Percentiles rank a stretch among this genome's conserved stretches.
Conservation (phyloP, 2,113 vertebrate species). For the Piliocolobus tephrosceles region DNA sequence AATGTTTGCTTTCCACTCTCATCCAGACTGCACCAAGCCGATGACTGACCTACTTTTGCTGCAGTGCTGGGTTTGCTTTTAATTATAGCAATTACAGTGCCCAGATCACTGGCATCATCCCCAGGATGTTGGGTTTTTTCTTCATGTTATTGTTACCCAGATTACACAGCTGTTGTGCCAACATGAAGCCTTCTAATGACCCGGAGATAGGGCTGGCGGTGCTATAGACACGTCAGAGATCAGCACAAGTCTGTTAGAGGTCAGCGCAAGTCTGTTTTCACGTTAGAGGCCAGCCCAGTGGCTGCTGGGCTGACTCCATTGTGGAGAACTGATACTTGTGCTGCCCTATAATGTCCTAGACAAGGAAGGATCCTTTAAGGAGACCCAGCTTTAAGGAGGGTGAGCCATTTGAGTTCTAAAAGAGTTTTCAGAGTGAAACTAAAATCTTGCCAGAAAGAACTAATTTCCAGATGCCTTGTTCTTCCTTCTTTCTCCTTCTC, state of each 20-base stretch:
- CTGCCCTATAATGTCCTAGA: not conserved
- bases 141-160: constrained; percentile 80
- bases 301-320: not conserved
- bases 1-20: constrained; percentile 63
- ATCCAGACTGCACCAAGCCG: constrained; percentile 67
- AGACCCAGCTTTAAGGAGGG: not conserved
- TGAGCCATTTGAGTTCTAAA: not conserved
- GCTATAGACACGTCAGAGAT: constrained; percentile 3
- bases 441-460: not conserved
- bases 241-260: not conserved
- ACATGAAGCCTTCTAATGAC: constrained; percentile 74
- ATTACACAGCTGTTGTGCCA: constrained; percentile 76
- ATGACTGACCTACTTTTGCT: constrained; percentile 83
- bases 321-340: not conserved
- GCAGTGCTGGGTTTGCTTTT: constrained; percentile 82
- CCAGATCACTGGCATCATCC: constrained; percentile 75
- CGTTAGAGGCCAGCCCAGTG: too few species aligned
- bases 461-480: not conserved
- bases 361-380: not conserved
- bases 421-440: not conserved
- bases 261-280: not conserved
- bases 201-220: constrained; percentile 40
- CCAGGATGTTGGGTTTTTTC: constrained; percentile 76
- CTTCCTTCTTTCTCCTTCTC: not conserved
- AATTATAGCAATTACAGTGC: constrained; percentile 84